These are phyloP conservation scores for Oncopodura yosiiana DNA, from an alignment of 1,140 invertebrate genomes.

Conservation along the genomic window DNA sequence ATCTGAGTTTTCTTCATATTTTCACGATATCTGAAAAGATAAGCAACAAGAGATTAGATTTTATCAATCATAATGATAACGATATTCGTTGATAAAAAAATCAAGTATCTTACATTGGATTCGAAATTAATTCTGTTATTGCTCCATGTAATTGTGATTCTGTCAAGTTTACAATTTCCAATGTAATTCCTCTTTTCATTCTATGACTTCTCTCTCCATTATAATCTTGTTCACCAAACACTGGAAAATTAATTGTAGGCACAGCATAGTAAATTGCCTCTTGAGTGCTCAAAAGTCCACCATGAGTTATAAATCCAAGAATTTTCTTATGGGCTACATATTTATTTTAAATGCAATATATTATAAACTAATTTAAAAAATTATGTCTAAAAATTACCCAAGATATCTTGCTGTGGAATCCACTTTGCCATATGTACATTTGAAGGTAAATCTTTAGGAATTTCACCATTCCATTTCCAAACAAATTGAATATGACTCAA, in stretches of 20 bases:
- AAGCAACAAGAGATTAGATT: too few relatives aligned
- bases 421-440: constrained; percentile 30
- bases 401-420: constrained; percentile 32
- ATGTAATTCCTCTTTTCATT: constrained; percentile 3
- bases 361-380: background rate
- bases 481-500: constrained; percentile 20
- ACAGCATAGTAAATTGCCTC: constrained; percentile 19
- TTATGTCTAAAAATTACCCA: constrained; percentile 29
- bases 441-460: constrained; percentile 12
- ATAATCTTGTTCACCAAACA: constrained; percentile 28
- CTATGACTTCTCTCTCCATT: constrained; percentile 9
- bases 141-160: constrained; percentile 11
- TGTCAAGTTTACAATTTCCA: constrained; percentile 16
- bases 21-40: background rate
- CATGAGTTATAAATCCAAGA: constrained; percentile 11
- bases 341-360: background rate
- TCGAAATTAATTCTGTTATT: constrained; percentile 10
- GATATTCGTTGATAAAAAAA: too few relatives aligned
- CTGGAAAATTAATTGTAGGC: constrained; percentile 14
- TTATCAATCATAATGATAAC: too few relatives aligned
- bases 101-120: constrained; percentile 18
- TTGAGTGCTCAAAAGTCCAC: constrained; percentile 12
- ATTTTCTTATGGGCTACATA: background rate
- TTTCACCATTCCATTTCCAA: constrained; percentile 32
- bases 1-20: constrained; percentile 5